phyloP scores from a whole-genome alignment of 37 sponge, comb jelly and placozoan species.

The Cliona cf. orientalis region DNA sequence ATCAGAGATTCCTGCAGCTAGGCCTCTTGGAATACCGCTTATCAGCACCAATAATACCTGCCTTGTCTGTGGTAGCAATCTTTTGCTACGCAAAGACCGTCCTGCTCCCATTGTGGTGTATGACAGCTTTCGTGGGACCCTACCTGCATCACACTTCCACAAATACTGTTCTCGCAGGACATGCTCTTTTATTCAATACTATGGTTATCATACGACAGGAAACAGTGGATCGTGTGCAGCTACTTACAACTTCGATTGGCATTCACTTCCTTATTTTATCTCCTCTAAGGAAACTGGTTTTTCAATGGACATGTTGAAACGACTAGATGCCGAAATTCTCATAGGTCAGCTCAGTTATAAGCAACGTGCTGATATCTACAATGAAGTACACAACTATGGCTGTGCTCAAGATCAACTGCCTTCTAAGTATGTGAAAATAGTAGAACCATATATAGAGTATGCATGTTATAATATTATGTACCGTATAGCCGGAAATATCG shows the following conservation, averaged over 20 bases:
- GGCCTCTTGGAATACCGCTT: too few relatives aligned
- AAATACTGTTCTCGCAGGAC: constrained; percentile 12
- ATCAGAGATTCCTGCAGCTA: too few relatives aligned
- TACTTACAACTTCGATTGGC: constrained; percentile 10
- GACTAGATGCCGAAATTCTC: constrained; percentile 24
- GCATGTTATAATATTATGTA: too few relatives aligned
- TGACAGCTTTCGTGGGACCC: too few relatives aligned
- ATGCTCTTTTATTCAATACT: constrained; percentile 25
- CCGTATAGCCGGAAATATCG: too few relatives aligned
- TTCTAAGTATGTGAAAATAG: neutral
- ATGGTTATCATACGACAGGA: constrained; percentile 17
- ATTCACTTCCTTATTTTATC: constrained; percentile 7
- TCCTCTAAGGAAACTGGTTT: constrained; percentile 11
- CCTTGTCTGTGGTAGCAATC: too few relatives aligned
- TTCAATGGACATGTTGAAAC: constrained; percentile 7
- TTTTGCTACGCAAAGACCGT: too few relatives aligned
- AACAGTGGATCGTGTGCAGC: neutral
- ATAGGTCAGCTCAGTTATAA: constrained; percentile 37
- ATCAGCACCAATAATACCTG: too few relatives aligned
- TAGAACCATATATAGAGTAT: too few relatives aligned
- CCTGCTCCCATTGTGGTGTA: too few relatives aligned
- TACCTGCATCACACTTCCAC: constrained; percentile 43
- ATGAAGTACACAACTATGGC: constrained; percentile 35
- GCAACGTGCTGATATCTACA: too few relatives aligned
- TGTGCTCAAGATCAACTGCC: neutral